Conservation (phyloP, 64 coral and sea anemone genomes). For the Montipora efflorescens region DNA sequence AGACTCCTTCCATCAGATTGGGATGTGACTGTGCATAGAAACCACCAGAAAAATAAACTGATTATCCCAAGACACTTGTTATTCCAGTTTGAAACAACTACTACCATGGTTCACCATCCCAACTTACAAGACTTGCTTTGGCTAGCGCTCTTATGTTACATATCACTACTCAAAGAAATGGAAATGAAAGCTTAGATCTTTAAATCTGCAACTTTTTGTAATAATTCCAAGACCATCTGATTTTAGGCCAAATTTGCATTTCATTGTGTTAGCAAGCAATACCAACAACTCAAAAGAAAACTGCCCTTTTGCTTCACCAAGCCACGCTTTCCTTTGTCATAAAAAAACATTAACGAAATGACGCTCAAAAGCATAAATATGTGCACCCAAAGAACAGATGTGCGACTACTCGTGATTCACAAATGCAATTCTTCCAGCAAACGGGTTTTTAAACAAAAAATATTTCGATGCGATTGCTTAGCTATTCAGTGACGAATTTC, state of each 20-base stretch:
- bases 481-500: not conserved
- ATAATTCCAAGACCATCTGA: not conserved
- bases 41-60: no score
- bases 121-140: no score
- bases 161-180: no score
- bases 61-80: no score
- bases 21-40: no score
- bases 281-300: not conserved
- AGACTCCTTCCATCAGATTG: no score
- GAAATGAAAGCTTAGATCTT: no score
- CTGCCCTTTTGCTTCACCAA: conserved; percentile 20
- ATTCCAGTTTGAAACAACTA: no score
- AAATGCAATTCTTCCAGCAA: not conserved
- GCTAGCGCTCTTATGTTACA: no score
- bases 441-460: not conserved
- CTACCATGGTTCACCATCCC: no score
- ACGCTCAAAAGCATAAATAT: not conserved
- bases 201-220: no score
- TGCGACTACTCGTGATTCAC: not conserved
- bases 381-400: not conserved
- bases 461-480: not conserved
- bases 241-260: conserved; percentile 10
- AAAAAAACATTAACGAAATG: not conserved
- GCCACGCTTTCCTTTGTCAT: conserved; percentile 23
- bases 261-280: conserved; percentile 28